These are phyloP conservation scores for Peromyscus leucopus DNA, from an alignment of 2,113 vertebrate genomes.

Conservation along the genomic window DNA sequence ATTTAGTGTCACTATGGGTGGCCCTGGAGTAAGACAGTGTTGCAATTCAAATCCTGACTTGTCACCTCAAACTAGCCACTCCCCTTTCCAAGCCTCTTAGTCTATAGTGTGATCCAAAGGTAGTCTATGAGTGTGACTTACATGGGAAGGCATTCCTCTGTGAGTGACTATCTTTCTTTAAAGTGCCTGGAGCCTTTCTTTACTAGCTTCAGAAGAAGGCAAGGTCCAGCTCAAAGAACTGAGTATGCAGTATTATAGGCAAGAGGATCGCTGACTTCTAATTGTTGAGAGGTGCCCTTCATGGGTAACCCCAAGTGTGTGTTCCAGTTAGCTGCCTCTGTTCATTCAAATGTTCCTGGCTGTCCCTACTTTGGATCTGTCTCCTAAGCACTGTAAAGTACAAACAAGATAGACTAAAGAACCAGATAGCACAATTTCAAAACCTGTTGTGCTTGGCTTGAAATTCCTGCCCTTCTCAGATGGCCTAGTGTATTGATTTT, in stretches of 20 bases:
- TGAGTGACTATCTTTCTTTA: not conserved
- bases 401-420: not conserved
- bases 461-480: not conserved
- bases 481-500: not conserved
- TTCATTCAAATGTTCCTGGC: not conserved
- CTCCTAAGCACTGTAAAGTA: not conserved
- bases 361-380: accelerated
- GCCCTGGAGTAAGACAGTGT: not conserved
- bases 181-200: not conserved
- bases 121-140: not conserved
- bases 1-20: not conserved
- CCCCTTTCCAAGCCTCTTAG: not conserved
- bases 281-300: not conserved
- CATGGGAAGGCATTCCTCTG: not conserved
- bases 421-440: not conserved
- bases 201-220: not conserved
- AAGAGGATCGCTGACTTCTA: not conserved
- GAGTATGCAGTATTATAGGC: not conserved
- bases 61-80: not conserved
- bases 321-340: not conserved
- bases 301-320: accelerated
- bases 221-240: not conserved
- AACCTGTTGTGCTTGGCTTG: not conserved
- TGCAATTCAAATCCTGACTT: not conserved
- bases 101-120: not conserved